Evolutionary conservation across 2,797 vertebrate genomes (phyloP), one percentile per base, ranked within the genome.

Genomic region (Antennarius maculatus): DNA sequence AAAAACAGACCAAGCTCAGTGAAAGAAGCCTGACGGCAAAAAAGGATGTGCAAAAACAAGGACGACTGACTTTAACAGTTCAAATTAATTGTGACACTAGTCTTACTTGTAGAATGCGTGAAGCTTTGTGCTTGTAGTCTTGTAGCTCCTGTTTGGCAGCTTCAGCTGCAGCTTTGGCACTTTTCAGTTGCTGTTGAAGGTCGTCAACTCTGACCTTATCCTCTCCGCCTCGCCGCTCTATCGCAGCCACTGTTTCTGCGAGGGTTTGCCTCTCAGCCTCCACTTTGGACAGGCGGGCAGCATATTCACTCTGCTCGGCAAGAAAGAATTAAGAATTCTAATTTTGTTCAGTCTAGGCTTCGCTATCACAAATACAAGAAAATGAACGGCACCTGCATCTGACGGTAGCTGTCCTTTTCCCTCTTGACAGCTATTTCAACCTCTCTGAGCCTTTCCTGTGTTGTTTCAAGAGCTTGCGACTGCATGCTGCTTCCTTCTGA

Each of bases 101-200:
- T 18, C 65, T 66, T 78, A 98, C 98, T 66, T 99, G 97, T 18
- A 99, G 93, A 75, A 99, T 99, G 27, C 98, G 95, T 2, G 97
- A 95, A 13, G 98, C 98, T 86, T 99, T 99, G 68, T 98, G 95
- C 76, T 99, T 99, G 79, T 99, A 99, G 86, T 99, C 98, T 8
- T 92, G 82, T 45, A 99, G 65, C 60, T 99, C 97, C 82, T 96
- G 97, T 79, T 94, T 98, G 37, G 91, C 89, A 11, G 90, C 89
- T 67, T 99, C 97, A 0, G 95, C 81, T 43, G 84, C 90, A 8
- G 85, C 78, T 86, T 94, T 96, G 49, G 89, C 81, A 9, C 85
- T 83, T 89, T 94, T 97, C 70, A 94, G 79, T 73, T 98, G 96
- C 80, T 97, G 96, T 54, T 97, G 96, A 15, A 95, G 73, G n/a